Evolutionary conservation across 2,113 vertebrate genomes (phyloP).

Genomic region (Tachuris rubrigastra): DNA sequence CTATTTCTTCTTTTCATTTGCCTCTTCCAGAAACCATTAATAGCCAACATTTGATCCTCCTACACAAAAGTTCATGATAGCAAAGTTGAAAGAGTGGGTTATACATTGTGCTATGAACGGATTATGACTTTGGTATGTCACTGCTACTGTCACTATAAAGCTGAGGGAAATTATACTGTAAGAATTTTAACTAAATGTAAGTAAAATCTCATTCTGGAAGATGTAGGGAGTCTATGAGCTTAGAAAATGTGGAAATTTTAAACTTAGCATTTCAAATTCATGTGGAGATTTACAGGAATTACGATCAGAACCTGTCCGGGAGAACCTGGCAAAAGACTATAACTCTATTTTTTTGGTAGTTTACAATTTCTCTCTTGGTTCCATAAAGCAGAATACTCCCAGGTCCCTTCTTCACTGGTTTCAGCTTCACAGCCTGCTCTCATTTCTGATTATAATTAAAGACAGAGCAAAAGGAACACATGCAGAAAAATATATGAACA

Average conservation of each 20-base stretch:
- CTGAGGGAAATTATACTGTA: slow-evolving; percentile 10
- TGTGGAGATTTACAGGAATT: background rate
- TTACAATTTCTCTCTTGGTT: background rate
- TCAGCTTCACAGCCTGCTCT: background rate
- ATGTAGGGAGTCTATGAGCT: background rate
- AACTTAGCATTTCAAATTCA: background rate
- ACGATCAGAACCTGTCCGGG: background rate
- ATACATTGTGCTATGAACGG: slow-evolving; percentile 32
- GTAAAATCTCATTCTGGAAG: background rate
- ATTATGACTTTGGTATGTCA: slow-evolving; percentile 50
- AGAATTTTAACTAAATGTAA: slow-evolving; percentile 19
- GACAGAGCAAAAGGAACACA: background rate
- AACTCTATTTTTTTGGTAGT: background rate
- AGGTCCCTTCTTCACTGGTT: background rate
- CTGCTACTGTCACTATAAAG: slow-evolving; percentile 27
- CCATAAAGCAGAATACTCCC: background rate
- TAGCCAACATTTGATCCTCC: slow-evolving; percentile 53
- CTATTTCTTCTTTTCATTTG: slow-evolving; percentile 61
- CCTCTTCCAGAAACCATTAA: slow-evolving; percentile 54
- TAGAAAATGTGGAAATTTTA: background rate
- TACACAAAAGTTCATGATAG: slow-evolving; percentile 59
- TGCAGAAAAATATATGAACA: background rate
- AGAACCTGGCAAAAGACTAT: background rate
- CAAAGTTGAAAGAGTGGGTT: slow-evolving; percentile 37
- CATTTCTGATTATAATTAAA: background rate